phyloP scores from a whole-genome alignment of 2,797 vertebrate species.

The Apogon talboti region DNA sequence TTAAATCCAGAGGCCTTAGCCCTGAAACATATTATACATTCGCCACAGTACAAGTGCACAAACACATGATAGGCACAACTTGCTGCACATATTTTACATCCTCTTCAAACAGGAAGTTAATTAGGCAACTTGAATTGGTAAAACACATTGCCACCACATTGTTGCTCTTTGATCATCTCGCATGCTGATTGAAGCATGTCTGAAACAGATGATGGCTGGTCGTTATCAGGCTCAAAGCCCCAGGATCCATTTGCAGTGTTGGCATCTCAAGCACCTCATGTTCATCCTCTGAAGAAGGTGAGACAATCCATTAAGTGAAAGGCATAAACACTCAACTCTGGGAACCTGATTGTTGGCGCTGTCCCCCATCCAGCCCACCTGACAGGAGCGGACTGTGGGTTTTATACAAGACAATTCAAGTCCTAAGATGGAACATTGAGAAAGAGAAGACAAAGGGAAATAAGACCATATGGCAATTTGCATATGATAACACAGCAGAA shows the following conservation, averaged over 20 bases:
- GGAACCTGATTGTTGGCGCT: slow-evolving; percentile 72
- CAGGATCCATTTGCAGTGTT: slow-evolving; percentile 76
- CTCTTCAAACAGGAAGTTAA: slow-evolving; percentile 71
- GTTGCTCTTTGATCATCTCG: slow-evolving; percentile 68
- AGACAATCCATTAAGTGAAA: slow-evolving; percentile 82
- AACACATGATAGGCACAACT: slow-evolving; percentile 47
- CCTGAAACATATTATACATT: slow-evolving; percentile 52
- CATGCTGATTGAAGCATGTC: slow-evolving; percentile 76
- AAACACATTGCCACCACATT: slow-evolving; percentile 60
- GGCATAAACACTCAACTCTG: slow-evolving; percentile 82
- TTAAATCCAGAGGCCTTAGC: slow-evolving; percentile 34
- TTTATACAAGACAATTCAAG: slow-evolving; percentile 79
- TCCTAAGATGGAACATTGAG: slow-evolving; percentile 75
- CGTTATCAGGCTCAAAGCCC: slow-evolving; percentile 71
- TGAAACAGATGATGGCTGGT: slow-evolving; percentile 69
- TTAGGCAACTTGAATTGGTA: slow-evolving; percentile 67
- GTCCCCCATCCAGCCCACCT: slow-evolving; percentile 75
- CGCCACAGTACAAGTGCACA: slow-evolving; percentile 62
- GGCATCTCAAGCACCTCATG: slow-evolving; percentile 81
- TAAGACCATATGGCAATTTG: slow-evolving; percentile 65
- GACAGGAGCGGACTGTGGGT: slow-evolving; percentile 73
- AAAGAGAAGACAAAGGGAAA: slow-evolving; percentile 76
- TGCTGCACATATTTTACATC: slow-evolving; percentile 67
- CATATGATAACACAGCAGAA: slow-evolving; percentile 59
- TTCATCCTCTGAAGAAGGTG: slow-evolving; percentile 82